Base-by-base conservation (phyloP, 2,888 invertebrate genomes). In the Lottia gigantea region DNA sequence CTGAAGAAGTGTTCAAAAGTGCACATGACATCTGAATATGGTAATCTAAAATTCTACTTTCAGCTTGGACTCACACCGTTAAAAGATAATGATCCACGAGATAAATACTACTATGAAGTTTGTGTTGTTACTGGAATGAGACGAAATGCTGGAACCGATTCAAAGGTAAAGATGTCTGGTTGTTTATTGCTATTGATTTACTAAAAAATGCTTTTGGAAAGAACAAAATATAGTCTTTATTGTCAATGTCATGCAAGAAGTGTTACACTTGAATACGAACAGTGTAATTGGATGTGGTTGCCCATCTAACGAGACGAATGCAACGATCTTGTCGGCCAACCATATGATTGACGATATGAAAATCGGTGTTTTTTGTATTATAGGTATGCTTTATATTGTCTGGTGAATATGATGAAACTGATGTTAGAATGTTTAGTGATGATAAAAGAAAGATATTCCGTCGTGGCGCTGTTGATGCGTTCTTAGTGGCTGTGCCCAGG, bases 91-190 rank as follows among this genome's bases (percentile, higher is more conserved):
- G 86, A 89, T 66, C 82, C 86, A 1, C 78, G 78, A 4, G 89
- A 89, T 76, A 88, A 87, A 73, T 90, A 90, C 77, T 83, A 89
- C 47, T 90, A 90, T 77, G 90, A 90, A 76, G 83, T 90, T 19
- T 80, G 87, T 14, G 88, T 90, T 3, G 84, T 82, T 45, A 90
- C 90, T 8, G 90, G 90, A 4, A 80, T 86, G 79, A 76, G 88
- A 16, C 75, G 81, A 64, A 83, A 85, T 72, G 86, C 87, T 46
- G 88, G 85, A 23, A 88, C 88, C 23, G 83, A 86, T 45, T 88
- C 89, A 1, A 86, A 86, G 82, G 88, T 88, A 76, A 23, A 40
- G 31, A 31, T 6, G 6, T 1, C 2, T 40, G 7, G 40, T 11
- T 8, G 40, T 11, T 40, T 8, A 40, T 8, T 40, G 11, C 11